Evolutionary conservation across 2,113 vertebrate genomes (phyloP), one percentile per base, ranked within the genome.

Genomic region (Himantopus leucocephalus): DNA sequence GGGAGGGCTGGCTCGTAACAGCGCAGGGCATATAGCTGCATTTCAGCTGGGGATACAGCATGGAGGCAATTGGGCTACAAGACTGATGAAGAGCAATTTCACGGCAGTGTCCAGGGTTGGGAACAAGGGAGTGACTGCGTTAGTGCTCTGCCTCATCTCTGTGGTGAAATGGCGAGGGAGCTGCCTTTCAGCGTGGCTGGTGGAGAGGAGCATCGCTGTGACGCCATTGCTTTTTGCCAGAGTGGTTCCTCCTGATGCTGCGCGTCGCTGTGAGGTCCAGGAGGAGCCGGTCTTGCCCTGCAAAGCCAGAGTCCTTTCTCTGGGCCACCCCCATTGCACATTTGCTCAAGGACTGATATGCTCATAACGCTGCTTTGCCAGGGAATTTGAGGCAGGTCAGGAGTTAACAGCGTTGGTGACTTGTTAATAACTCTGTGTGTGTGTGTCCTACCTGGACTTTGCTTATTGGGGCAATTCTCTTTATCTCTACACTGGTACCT

Each of bases 11-110:
- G 41, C 60, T 85, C 0, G 0, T 70, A 39, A 23, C 26, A 34
- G 41, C 12, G 62, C 17, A 2, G 67, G 30, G 34, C 23, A 12
- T 2, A 14, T 15, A 18, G 14, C 43, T 52, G 64, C 30, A 4
- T 76, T 95, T 90, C 0, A 1, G 12, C 6, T 90, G 77, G 16
- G n/a, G 26, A n/a, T 83, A 4, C 27, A 32, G 26, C 0, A 0
- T 45, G 27, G 48, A 73, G 67, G 48, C 0, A 0, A 6, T 82
- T 3, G 34, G n/a, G 8, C 64, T 50, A 50, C 12, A 12, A 23
- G 48, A 62, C 50, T 48, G 45, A n/a, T 1, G 8, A 30, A 68
- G 34, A 63, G 39, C 39, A 45, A 6, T 62, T 66, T 81, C 27
- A 37, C 59, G 5, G 5, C n/a, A 34, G 15, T 15, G 26, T 59